Percentiles rank a stretch among this genome's conserved stretches.
Evolutionary conservation across 2,797 vertebrate genomes (phyloP).

Genomic region (Sebastes trivittatus): DNA sequence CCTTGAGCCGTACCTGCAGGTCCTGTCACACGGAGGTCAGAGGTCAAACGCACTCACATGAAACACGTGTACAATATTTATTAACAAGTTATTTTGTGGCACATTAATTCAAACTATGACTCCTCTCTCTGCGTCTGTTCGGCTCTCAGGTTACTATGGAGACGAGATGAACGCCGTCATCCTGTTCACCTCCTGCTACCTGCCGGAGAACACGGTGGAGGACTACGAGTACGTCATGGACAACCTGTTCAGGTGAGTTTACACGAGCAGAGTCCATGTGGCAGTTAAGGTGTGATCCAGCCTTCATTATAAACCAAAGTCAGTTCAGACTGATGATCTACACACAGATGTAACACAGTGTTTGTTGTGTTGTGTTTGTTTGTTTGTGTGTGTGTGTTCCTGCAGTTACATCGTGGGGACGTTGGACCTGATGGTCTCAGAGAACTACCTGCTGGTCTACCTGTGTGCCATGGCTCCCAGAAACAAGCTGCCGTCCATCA

Average conservation of each 20-base stretch:
- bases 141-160: constrained; percentile 83
- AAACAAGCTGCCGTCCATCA: constrained; percentile 83
- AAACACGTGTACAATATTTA: not conserved
- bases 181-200: constrained; percentile 86
- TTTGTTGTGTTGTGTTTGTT: not conserved
- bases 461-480: constrained; percentile 83
- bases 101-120: not conserved
- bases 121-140: not conserved
- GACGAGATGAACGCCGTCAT: constrained; percentile 86
- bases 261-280: no score
- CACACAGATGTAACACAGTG: not conserved
- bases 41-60: constrained; percentile 1
- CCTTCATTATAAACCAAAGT: no score
- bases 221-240: constrained; percentile 89
- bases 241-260: constrained; percentile 85
- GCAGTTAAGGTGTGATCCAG: no score
- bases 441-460: constrained; percentile 87
- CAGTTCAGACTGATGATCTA: not conserved
- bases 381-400: not conserved
- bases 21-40: constrained; percentile 87
- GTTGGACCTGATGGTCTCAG: constrained; percentile 86
- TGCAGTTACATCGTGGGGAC: constrained; percentile 87
- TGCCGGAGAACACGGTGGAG: constrained; percentile 83
- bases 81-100: not conserved
- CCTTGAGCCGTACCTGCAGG: constrained; percentile 86